Evolutionary conservation across 2,797 vertebrate genomes (phyloP), one percentile per base, ranked within the genome.

Genomic region (Nyctibius grandis): DNA sequence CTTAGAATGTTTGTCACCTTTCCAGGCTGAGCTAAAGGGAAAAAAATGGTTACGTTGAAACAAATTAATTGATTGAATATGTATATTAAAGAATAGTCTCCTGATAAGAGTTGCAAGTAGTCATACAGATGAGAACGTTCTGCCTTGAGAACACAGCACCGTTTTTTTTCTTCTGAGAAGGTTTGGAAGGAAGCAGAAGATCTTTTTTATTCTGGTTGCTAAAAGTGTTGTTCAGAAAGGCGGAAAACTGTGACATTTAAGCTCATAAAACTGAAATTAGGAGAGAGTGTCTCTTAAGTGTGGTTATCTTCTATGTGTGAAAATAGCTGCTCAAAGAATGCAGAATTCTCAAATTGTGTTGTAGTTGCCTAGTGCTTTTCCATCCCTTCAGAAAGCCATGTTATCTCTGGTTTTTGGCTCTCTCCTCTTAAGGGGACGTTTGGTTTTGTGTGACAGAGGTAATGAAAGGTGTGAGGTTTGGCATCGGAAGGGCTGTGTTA

Each of bases 181-280:
- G n/a, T 67, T 56, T 65, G 26, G 63, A 90, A 87, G 29, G 86
- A 90, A 91, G 63, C 26, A 74, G 63, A 69, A 45, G 12, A 17
- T 72, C 4, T 18, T 53, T 65, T 86, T 36, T 51, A 67, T 89
- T 89, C 44, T 65, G 8, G 20, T n/a, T 87, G 31, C 77, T 90
- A 88, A 33, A 95, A 76, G 48, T 64, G 63, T 74, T 84, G 67
- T 93, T 86, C 90, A 54, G 68, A 83, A 91, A 94, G 60, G 88
- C 73, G 90, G 83, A 90, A 86, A 73, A 56, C 36, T 42, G 59
- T 85, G 77, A 81, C 38, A 29, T 82, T 89, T 90, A 63, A 91
- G 70, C 70, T 82, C 40, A 4, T 36, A 69, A 88, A 87, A 68
- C 65, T 84, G 89, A 81, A 95, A 94, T 78, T 34, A 78, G 57